Evolutionary conservation across 2,113 vertebrate genomes (phyloP).

Genomic region (Numenius arquata): DNA sequence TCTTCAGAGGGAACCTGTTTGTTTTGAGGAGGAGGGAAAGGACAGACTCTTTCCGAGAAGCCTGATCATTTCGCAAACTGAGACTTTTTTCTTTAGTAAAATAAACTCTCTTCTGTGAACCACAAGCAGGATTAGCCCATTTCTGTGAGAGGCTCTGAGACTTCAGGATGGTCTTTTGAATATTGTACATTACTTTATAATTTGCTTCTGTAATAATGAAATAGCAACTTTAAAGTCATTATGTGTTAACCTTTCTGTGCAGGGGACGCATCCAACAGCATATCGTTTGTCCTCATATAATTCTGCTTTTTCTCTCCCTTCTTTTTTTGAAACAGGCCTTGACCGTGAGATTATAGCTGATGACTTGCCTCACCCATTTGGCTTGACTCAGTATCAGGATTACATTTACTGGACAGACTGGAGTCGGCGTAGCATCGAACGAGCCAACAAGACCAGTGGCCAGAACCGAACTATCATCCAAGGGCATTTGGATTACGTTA

Average conservation of each 20-base stretch:
- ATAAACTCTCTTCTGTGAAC: not conserved
- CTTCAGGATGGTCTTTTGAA: not conserved
- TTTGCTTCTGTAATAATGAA: not conserved
- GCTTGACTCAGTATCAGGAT: slow-evolving; percentile 96
- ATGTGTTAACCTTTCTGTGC: not conserved
- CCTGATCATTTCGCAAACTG: not conserved
- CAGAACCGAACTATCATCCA: slow-evolving; percentile 97
- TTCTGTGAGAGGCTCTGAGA: not conserved
- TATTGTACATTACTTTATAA: not conserved
- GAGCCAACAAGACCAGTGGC: slow-evolving; percentile 96
- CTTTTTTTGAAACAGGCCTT: slow-evolving; percentile 75
- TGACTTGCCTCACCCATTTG: slow-evolving; percentile 94
- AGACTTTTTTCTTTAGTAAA: not conserved
- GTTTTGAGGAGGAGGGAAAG: not conserved
- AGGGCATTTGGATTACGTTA: slow-evolving; percentile 94
- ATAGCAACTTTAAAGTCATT: not conserved
- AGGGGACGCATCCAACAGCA: no score
- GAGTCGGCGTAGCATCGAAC: slow-evolving; percentile 96
- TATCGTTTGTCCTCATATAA: not conserved
- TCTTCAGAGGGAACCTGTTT: not conserved
- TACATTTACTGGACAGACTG: slow-evolving; percentile 99
- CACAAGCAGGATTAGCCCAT: not conserved
- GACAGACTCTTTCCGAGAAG: not conserved
- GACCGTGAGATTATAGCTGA: slow-evolving; percentile 95
- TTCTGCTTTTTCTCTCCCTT: not conserved